Base-by-base conservation (phyloP, 2,888 invertebrate species). In the Erebia ligea region DNA sequence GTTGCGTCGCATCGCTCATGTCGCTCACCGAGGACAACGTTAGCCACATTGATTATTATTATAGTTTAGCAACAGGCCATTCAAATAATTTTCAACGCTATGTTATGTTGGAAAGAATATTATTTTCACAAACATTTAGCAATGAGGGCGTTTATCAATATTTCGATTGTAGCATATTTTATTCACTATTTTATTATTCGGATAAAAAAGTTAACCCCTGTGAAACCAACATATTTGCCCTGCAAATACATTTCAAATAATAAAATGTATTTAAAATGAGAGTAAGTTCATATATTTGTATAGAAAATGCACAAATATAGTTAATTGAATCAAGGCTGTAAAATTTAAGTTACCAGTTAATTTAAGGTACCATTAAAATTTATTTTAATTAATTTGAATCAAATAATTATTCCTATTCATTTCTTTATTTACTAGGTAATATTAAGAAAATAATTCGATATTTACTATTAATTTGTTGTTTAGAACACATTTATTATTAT, bases 401-500 rank as follows among this genome's bases (percentile, higher is more conserved):
- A 19, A 21, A 11, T 61, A 67, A 42, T 69, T 64, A 50, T 54
- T 25, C n/a, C 48, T 68, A 48, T 54, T 67, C 40, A 45, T n/a
- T 61, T 73, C 71, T 42, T 58, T 34, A 34, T 34, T 58, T 61
- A 57, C 25, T 15, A 61, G 42, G 15, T 25, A 57, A 57, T 72
- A 69, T 68, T 57, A 54, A 67, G 42, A 62, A 65, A 61, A 56
- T 48, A 67, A 19, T 66, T 56, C 50, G 42, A 52, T 34, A 34
- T 62, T 57, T 34, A 59, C 61, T 58, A 58, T 70, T 54, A 11
- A 66, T 45, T 63, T 66, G 19, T 63, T 64, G 25, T 58, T 70
- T 57, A 73, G 70, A 73, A 76, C 72, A 71, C 59, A 72, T 76
- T 72, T 13, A 45, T 45, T 11, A 45, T 45, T n/a, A 56, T 67